Percentiles rank a stretch among this genome's conserved stretches.
phyloP scores from a whole-genome alignment of 2,113 vertebrate genomes.

The Eclectus roratus region DNA sequence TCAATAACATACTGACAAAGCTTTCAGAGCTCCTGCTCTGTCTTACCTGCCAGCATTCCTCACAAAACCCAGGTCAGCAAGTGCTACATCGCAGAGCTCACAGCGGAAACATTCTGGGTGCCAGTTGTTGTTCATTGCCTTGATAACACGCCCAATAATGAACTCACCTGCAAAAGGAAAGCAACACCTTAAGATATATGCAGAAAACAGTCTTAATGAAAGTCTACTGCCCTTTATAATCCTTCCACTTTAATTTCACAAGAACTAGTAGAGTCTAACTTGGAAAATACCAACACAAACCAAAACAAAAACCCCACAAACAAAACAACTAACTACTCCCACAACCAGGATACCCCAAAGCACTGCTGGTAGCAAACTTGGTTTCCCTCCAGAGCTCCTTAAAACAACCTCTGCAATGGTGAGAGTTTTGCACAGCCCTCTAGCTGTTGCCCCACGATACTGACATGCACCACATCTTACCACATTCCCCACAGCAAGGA shows the following conservation, averaged over 20 bases:
- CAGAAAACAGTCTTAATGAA: not conserved
- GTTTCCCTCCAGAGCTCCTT: not conserved
- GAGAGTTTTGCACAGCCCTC: not conserved
- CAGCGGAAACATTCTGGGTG: constrained; percentile 81
- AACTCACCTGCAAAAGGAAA: constrained; percentile 73
- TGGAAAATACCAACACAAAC: not conserved
- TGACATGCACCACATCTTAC: constrained; percentile 53
- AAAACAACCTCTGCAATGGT: not conserved
- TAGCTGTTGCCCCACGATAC: not conserved
- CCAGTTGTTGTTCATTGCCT: constrained; percentile 83
- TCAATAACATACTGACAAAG: not conserved
- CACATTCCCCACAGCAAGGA: constrained; percentile 77
- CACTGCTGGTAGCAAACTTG: not conserved
- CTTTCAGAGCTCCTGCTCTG: not conserved
- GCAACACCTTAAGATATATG: not conserved
- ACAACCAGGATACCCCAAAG: not conserved
- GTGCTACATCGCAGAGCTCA: constrained; percentile 71
- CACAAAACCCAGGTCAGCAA: constrained; percentile 81
- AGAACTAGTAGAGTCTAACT: not conserved
- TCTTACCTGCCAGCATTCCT: constrained; percentile 79
- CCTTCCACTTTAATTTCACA: not conserved
- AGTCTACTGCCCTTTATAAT: not conserved
- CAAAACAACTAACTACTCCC: not conserved
- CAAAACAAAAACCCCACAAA: not conserved
- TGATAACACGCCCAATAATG: constrained; percentile 80